A percentile compares a stretch with the other conserved stretches of the same genome.
phyloP scores from a whole-genome alignment of 2,888 invertebrate species.

The Ennomos fuscantarius region DNA sequence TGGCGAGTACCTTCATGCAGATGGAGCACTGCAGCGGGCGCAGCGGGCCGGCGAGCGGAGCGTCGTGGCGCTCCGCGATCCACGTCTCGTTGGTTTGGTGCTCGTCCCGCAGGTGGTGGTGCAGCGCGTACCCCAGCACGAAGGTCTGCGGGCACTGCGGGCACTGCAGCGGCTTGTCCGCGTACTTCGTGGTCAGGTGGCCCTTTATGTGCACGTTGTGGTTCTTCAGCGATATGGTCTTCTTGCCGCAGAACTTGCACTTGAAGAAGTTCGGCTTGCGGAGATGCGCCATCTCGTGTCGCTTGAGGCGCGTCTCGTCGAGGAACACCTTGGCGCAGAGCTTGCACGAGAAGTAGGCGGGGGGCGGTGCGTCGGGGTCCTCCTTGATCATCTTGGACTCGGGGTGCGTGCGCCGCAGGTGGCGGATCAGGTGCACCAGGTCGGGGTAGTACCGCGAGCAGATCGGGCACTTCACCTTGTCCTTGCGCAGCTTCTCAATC shows the following conservation, averaged over 20 bases:
- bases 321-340: constrained; percentile 77
- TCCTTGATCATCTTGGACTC: constrained; percentile 82
- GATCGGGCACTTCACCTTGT: constrained; percentile 78
- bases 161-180: constrained; percentile 73
- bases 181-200: constrained; percentile 71
- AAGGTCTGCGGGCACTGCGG: constrained; percentile 72
- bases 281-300: constrained; percentile 72
- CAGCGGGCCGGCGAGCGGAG: constrained; percentile 64
- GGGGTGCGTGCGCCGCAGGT: constrained; percentile 74
- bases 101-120: constrained; percentile 71
- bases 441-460: constrained; percentile 74
- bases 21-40: constrained; percentile 78
- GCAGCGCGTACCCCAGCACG: constrained; percentile 71
- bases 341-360: constrained; percentile 69
- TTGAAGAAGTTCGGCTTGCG: constrained; percentile 76
- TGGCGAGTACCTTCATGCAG: constrained; percentile 75
- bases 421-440: constrained; percentile 74
- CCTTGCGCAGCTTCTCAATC: constrained; percentile 70
- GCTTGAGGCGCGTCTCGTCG: constrained; percentile 65
- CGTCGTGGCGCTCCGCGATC: constrained; percentile 68
- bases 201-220: constrained; percentile 74
- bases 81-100: constrained; percentile 75
- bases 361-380: constrained; percentile 78
- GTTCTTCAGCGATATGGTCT: constrained; percentile 68
- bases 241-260: constrained; percentile 80